Evolutionary conservation across 2,888 invertebrate genomes (phyloP), one percentile per base, ranked within the genome.

Genomic region (Diarsia brunnea): DNA sequence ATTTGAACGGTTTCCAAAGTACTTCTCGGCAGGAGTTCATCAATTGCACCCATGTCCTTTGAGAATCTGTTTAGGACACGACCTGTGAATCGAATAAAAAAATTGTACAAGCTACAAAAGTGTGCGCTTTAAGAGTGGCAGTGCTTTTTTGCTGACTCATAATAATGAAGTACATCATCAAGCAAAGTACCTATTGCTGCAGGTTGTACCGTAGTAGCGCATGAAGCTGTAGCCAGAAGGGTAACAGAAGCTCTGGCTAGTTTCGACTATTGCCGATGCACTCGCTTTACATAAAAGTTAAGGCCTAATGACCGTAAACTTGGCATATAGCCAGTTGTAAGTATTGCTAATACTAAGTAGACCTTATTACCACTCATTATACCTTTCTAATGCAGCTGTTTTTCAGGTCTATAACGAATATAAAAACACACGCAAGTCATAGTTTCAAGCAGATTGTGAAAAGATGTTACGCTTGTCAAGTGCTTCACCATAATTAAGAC

Each of bases 11-110:
- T 97, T 89, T 98, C 98, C 68, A 98, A 91, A 65, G 97, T 93
- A 45, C 97, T 97, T 80, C 97, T 97, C 0, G 98, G 98, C 16
- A 98, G 92, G 49, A 98, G 92, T 88, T 98, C 98, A 87, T 98
- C 98, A 90, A 98, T 97, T 0, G 97, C 97, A 1, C 98, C 98
- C 90, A 98, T 97, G 90, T 99, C 98, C 91, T 98, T 98, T 1
- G 98, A 98, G 90, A 99, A 98, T 82, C 98, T 95, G 91, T 98
- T 98, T 10, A 98, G 93, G 58, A 98, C 97, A 63, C 97, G 95
- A 77, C 97, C 97, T 95, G 87, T 63, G 86, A 27, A 47, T n/a
- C 19, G 14, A 47, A 53, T 60, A 1, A 51, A 51, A 64, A 5
- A 2, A 14, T 49, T n/a, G 45, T 38, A 79, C 12, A 47, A 69